Percentiles rank a stretch among this genome's conserved stretches.
These are phyloP conservation scores for Diachasmimorpha longicaudata DNA, from an alignment of 1,140 invertebrate genomes.

Conservation along the genomic window DNA sequence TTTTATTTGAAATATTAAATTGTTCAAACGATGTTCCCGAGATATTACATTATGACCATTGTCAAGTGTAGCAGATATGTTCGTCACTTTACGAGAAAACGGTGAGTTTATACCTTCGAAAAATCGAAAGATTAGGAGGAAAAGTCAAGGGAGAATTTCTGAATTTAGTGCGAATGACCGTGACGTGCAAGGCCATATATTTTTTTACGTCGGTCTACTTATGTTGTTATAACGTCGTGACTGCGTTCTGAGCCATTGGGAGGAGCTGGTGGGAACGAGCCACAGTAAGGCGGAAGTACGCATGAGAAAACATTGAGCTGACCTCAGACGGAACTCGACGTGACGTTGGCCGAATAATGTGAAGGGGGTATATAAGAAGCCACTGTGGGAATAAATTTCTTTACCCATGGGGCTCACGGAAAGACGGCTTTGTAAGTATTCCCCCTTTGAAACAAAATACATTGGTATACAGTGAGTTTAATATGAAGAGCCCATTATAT, in stretches of 20 bases:
- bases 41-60: no score
- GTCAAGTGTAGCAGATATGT: no score
- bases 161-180: slow-evolving; percentile 22
- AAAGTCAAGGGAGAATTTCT: neutral
- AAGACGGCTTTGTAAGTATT: neutral
- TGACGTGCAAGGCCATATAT: slow-evolving; percentile 22
- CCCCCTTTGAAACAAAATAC: neutral
- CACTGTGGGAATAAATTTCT: slow-evolving; percentile 31
- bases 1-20: no score
- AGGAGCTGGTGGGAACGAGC: slow-evolving; percentile 40
- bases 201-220: slow-evolving; percentile 17
- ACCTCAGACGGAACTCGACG: slow-evolving; percentile 39
- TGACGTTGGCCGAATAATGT: slow-evolving; percentile 36
- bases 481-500: neutral
- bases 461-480: neutral
- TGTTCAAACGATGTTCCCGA: no score
- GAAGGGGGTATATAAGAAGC: slow-evolving; percentile 1
- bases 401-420: slow-evolving; percentile 12
- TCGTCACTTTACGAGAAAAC: no score
- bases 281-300: slow-evolving; percentile 44
- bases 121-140: neutral
- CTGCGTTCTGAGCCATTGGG: slow-evolving; percentile 29
- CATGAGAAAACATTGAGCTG: slow-evolving; percentile 49
- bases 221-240: slow-evolving; percentile 1
- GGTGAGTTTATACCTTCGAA: neutral